Evolutionary conservation across 2,113 vertebrate species (phyloP).

Genomic region (Mesoclemmys tuberculata): DNA sequence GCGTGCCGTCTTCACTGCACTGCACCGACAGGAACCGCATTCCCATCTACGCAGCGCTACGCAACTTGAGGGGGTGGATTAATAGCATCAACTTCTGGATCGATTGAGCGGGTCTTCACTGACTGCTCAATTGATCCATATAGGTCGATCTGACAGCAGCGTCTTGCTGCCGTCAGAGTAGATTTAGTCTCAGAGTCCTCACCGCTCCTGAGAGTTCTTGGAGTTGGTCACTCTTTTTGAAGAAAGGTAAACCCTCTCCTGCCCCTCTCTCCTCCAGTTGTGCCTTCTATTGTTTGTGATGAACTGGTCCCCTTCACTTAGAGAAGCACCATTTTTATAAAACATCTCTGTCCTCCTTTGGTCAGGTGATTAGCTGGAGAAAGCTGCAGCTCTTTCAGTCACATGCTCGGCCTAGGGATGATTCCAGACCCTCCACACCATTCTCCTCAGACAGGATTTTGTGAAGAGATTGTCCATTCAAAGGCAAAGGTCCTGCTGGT

Average conservation of each 20-base stretch:
- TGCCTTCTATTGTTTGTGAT: not conserved
- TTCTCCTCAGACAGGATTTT: not conserved
- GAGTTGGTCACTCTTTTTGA: not conserved
- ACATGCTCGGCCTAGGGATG: not conserved
- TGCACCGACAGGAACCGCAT: too few species aligned
- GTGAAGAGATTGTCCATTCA: not conserved
- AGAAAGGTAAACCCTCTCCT: not conserved
- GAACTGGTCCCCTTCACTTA: not conserved
- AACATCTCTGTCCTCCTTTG: not conserved
- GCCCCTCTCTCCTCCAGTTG: not conserved
- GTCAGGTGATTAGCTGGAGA: not conserved
- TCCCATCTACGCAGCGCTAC: too few species aligned
- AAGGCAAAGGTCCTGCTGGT: too few species aligned
- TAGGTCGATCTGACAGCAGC: too few species aligned
- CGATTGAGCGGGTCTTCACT: too few species aligned
- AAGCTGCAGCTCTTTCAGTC: not conserved
- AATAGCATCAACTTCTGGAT: too few species aligned
- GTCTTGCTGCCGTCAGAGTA: too few species aligned
- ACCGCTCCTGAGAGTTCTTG: not conserved
- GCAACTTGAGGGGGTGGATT: too few species aligned
- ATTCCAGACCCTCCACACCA: not conserved
- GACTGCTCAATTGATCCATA: too few species aligned
- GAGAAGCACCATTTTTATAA: not conserved
- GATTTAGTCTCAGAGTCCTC: not conserved
- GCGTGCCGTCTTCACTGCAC: too few species aligned